phyloP scores from a whole-genome alignment of 2,797 vertebrate species.

The Heliangelus exortis region DNA sequence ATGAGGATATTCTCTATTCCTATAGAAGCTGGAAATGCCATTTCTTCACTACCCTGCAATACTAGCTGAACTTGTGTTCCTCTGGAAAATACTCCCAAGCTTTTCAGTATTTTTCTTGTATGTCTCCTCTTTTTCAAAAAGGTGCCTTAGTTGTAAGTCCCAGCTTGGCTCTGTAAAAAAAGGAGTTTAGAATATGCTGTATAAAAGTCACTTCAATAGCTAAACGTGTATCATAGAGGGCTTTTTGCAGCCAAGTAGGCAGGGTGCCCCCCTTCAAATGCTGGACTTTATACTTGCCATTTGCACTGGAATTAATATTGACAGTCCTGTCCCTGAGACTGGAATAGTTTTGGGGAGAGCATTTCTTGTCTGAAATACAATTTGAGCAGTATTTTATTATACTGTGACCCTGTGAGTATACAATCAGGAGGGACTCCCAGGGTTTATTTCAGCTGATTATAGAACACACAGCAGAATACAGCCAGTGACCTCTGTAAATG shows the following conservation, averaged over 20 bases:
- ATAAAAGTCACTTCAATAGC: conserved; percentile 1
- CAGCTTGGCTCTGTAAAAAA: background rate
- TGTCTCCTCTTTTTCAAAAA: background rate
- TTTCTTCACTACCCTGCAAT: background rate
- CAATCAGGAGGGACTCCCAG: conserved; percentile 43
- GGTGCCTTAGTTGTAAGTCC: background rate
- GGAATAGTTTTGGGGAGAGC: conserved; percentile 20
- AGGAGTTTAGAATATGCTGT: background rate
- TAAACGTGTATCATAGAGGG: conserved; percentile 18
- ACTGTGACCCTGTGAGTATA: conserved; percentile 58
- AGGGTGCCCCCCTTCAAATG: conserved; percentile 26
- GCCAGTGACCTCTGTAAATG: conserved; percentile 72
- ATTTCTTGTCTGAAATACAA: conserved; percentile 46
- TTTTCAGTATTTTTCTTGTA: background rate
- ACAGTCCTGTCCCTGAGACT: conserved; percentile 11
- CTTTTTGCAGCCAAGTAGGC: background rate
- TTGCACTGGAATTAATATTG: conserved; percentile 32
- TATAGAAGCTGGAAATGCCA: background rate
- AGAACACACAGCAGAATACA: conserved; percentile 52
- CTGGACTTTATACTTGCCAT: conserved; percentile 36
- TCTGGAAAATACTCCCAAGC: background rate
- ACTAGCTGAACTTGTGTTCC: background rate
- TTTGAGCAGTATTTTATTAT: conserved; percentile 64
- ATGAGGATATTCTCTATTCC: background rate
- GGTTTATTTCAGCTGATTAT: conserved; percentile 67